Percentiles rank a stretch among this genome's conserved stretches.
These are phyloP conservation scores for Chelonia mydas DNA, from an alignment of 2,797 vertebrate genomes.

Conservation along the genomic window DNA sequence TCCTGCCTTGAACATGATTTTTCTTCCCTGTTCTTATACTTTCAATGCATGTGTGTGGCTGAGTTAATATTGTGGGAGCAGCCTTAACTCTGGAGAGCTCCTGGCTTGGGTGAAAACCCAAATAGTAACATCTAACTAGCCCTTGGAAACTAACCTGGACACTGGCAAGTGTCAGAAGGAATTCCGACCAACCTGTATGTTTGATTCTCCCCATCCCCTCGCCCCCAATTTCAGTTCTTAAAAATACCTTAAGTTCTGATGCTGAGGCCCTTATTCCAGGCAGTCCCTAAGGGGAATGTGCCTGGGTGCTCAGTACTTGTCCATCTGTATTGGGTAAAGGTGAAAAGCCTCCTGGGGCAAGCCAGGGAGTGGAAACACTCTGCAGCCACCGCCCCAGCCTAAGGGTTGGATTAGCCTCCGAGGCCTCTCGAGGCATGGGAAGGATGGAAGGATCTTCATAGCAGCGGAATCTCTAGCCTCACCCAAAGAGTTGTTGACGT, in stretches of 20 bases:
- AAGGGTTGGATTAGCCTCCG: background rate
- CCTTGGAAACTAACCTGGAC: background rate
- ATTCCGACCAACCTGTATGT: background rate
- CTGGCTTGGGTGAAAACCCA: background rate
- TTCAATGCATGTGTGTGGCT: background rate
- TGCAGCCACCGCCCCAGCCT: accelerated
- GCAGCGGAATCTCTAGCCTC: background rate
- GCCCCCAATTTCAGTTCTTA: too few relatives aligned
- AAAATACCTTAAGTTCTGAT: background rate
- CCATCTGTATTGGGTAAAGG: background rate
- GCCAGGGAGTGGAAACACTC: accelerated
- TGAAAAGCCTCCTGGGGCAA: background rate
- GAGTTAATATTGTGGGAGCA: background rate
- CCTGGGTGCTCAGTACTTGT: background rate
- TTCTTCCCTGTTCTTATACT: background rate
- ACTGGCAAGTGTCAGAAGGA: background rate
- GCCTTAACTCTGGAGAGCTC: background rate
- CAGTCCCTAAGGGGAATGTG: background rate
- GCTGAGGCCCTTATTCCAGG: background rate
- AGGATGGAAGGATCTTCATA: background rate
- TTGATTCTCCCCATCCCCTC: too few relatives aligned
- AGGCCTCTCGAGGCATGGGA: background rate
- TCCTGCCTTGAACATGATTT: background rate
- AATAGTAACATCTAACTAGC: background rate
- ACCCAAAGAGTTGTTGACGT: background rate